Base-by-base conservation (phyloP, 2,888 invertebrate species). In the Fissipunctia ypsillon region DNA sequence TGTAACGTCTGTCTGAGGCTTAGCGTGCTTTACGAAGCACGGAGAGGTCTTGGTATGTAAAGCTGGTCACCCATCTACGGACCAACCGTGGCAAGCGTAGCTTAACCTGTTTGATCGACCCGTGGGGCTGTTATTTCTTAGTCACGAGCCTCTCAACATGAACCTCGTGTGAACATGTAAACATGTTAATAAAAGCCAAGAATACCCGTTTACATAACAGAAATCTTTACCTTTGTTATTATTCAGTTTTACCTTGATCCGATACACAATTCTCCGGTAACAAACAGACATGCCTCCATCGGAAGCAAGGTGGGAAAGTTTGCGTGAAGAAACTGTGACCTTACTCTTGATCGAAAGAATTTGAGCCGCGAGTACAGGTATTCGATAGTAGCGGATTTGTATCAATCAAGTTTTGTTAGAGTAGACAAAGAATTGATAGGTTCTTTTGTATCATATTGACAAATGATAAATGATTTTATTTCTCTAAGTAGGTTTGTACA, bases 181-280 rank as follows among this genome's bases (percentile, higher is more conserved):
- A 56, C 10, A 19, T 35, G n/a, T 25, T 54, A 25, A 69, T 43
- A 54, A 48, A 45, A 38, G 3, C 6, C 25, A 57, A 6, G 16
- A 7, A 28, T 10, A 28, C 6, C 14, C 10, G 50, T 52, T 60
- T 14, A 19, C 22, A 1, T 28, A 6, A 45, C 10, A 59, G 6
- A 67, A 54, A 54, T 60, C 35, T 14, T 6, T 22, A 61, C n/a
- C 14, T 45, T 35, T 52, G 3, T 7, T 56, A 45, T 61, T 50
- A 45, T 61, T 50, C 50, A 31, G 41, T 48, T 63, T 41, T 38
- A 50, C 31, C 5, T 22, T 65, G 76, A 65, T 56, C 43, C 31
- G 45, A 50, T 69, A 75, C 50, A 81, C 81, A 57, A 69, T 52
- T 61, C 60, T 76, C 38, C 38, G 38, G 48, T 69, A 68, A 64